These are phyloP conservation scores for Palloptera scutellata DNA, from an alignment of 2,888 invertebrate genomes.

Conservation along the genomic window DNA sequence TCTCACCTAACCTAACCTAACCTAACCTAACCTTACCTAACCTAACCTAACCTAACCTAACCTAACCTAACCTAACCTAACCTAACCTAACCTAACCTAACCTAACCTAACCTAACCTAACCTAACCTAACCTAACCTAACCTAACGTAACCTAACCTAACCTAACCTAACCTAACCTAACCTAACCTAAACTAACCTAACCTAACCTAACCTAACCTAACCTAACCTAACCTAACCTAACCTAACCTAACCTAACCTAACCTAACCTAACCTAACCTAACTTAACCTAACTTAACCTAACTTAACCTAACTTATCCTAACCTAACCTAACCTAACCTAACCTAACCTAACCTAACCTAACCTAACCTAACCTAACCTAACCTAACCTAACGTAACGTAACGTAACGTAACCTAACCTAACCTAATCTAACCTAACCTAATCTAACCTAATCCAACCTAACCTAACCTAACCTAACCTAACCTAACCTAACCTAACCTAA, in stretches of 20 bases:
- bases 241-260: neutral
- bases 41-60: conserved; percentile 5
- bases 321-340: conserved; percentile 23
- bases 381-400: conserved; percentile 19
- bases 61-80: conserved; percentile 12
- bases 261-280: neutral
- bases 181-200: too few relatives aligned
- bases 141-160: neutral
- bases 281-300: conserved; percentile 19
- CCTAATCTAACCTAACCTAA: conserved; percentile 17
- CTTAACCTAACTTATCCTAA: conserved; percentile 22
- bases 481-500: too few relatives aligned
- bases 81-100: conserved; percentile 5
- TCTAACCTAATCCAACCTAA: too few relatives aligned
- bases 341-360: conserved; percentile 25
- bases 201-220: neutral
- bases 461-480: neutral
- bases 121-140: neutral
- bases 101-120: conserved; percentile 10
- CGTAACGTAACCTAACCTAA: conserved; percentile 14
- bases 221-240: neutral
- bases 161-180: neutral
- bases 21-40: conserved; percentile 10
- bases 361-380: conserved; percentile 25
- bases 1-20: too few relatives aligned